Base-by-base conservation (phyloP, 2,888 invertebrate species). In the Synergus umbraculus region DNA sequence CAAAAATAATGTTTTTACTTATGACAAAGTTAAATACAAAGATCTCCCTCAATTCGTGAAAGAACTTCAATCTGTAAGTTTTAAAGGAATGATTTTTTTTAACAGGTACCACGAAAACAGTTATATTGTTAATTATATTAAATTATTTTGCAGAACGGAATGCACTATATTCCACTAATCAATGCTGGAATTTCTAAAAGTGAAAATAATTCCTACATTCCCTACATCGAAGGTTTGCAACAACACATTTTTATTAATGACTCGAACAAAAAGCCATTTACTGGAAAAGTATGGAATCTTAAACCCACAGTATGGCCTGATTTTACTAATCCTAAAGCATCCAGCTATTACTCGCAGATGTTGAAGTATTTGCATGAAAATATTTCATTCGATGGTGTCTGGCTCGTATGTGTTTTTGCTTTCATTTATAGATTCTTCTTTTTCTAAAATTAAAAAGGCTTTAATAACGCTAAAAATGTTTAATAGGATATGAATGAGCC, bases 401-500 rank as follows among this genome's bases (percentile, higher is more conserved):
- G 97, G 97, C 96, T 97, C 86, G 96, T 95, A 90, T 94, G 95
- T 93, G 78, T 77, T 64, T 77, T 46, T 64, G 44, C 78, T 79
- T 18, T 29, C 58, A 67, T 73, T 54, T 49, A 58, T n/a, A 37
- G 7, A n/a, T n/a, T n/a, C 54, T 13, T 0, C 12, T 49, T 49
- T n/a, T 54, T 54, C n/a, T 22, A 49, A 79, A 10, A 15, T 63
- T 22, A n/a, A 41, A 13, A 54, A 66, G 41, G 66, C 15, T 44
- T 22, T 76, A 43, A 54, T 54, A 7, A 54, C 2, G 29, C 2
- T n/a, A n/a, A n/a, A 8, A 8, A 41, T 76, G 58, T 66, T 79
- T 80, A 79, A 58, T 80, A 95, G 95, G 97, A 97, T 88, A 97
- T 97, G 97, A 97, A 97, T 92, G 97, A 97, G 89, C 97, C 97